Conservation (phyloP, 2,797 vertebrate genomes). For the Gymnoscopelus braueri region DNA sequence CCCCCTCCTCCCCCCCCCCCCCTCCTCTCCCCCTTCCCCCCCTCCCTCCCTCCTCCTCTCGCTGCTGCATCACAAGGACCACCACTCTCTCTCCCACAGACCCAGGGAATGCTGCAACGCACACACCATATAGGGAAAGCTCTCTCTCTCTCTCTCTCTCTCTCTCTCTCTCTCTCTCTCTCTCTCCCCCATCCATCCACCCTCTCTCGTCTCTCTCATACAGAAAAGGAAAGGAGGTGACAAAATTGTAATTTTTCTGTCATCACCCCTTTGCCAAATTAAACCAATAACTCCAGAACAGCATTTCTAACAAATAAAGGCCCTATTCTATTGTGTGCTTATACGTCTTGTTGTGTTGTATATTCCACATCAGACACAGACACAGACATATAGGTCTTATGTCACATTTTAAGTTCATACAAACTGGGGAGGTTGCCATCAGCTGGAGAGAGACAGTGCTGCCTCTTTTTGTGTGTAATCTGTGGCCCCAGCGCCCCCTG, state of each 20-base stretch:
- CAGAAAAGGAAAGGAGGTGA: background rate
- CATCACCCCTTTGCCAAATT: too few species aligned
- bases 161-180: background rate
- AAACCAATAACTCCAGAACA: too few species aligned
- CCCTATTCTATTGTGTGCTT: too few species aligned
- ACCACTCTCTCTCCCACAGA: conserved; percentile 70
- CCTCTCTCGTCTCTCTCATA: background rate
- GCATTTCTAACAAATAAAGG: too few species aligned
- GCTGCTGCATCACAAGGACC: conserved; percentile 88
- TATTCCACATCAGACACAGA: too few species aligned
- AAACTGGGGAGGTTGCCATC: conserved; percentile 47
- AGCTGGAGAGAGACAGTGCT: conserved; percentile 40
- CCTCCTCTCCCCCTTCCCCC: conserved; percentile 50
- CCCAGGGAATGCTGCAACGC: conserved; percentile 88
- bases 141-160: conserved; percentile 32
- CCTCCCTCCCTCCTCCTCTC: conserved; percentile 76
- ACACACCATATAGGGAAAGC: conserved; percentile 69
- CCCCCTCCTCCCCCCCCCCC: conserved; percentile 77
- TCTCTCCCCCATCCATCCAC: background rate
- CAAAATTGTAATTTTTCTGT: background rate
- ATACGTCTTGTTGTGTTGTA: too few species aligned
- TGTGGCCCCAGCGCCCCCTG: conserved; percentile 68
- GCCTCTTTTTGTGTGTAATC: background rate
- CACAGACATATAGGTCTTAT: too few species aligned
- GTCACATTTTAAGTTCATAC: conserved; percentile 3